phyloP scores from a whole-genome alignment of 1,140 invertebrate species.

The Drosophila hydei region DNA sequence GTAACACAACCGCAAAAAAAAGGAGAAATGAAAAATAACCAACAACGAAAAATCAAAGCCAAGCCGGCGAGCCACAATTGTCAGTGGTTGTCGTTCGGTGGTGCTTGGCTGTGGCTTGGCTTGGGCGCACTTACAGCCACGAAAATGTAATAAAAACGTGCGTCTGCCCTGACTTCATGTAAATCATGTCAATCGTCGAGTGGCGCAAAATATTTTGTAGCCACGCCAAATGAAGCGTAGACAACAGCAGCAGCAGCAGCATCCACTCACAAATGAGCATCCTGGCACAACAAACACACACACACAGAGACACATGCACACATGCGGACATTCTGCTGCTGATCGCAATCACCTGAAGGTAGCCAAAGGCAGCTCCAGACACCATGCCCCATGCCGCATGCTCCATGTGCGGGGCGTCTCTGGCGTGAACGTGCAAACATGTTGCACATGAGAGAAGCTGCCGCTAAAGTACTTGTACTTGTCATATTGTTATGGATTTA shows the following conservation, averaged over 20 bases:
- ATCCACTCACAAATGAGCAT: conserved; percentile 64
- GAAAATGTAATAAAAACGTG: conserved; percentile 82
- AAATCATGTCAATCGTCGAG: conserved; percentile 78
- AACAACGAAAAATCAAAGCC: conserved; percentile 60
- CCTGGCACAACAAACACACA: conserved; percentile 29
- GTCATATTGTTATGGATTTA: conserved; percentile 84
- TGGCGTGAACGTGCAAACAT: conserved; percentile 82
- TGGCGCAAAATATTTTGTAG: conserved; percentile 72
- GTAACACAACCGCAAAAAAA: conserved; percentile 51
- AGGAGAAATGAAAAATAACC: background rate
- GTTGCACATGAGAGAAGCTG: conserved; percentile 82
- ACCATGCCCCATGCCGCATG: conserved; percentile 14
- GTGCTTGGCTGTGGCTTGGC: conserved; percentile 32
- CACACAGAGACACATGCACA: background rate
- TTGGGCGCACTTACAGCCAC: conserved; percentile 73
- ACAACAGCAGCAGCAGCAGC: conserved; percentile 23
- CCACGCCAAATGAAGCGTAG: conserved; percentile 33
- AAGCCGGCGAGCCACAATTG: conserved; percentile 36
- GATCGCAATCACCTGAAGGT: conserved; percentile 72
- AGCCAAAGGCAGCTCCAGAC: conserved; percentile 35
- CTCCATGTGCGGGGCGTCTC: conserved; percentile 48
- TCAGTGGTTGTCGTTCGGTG: conserved; percentile 31
- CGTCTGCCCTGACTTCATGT: conserved; percentile 71
- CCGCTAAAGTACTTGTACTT: conserved; percentile 84
- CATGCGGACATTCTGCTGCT: conserved; percentile 43